Evolutionary conservation across 2,113 vertebrate genomes (phyloP).

Genomic region (Dermatemys mawii): DNA sequence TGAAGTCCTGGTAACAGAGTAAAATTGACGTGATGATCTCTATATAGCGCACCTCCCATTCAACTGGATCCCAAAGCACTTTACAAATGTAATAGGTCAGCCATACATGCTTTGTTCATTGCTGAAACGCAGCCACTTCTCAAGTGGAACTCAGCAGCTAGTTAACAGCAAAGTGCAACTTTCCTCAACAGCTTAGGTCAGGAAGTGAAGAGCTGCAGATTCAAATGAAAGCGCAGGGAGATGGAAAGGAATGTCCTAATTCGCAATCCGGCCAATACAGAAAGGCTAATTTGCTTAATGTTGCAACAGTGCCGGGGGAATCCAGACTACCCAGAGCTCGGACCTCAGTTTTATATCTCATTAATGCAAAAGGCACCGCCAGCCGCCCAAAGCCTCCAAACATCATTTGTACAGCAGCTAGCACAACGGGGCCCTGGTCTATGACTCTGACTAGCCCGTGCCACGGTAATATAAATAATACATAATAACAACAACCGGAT

Average conservation of each 20-base stretch:
- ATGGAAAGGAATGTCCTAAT: not conserved
- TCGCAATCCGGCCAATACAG: not conserved
- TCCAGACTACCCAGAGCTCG: not conserved
- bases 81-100: constrained; percentile 2
- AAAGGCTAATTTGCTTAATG: not conserved
- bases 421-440: not conserved
- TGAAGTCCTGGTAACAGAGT: constrained; percentile 32
- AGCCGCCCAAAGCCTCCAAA: not conserved
- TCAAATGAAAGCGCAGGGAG: constrained; percentile 18
- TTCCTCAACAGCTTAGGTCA: not conserved
- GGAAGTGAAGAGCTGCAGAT: not conserved
- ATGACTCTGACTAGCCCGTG: not conserved
- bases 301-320: rapidly evolving
- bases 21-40: constrained; percentile 59
- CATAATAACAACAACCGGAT: rapidly evolving
- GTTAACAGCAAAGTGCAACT: not conserved
- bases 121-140: not conserved
- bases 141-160: not conserved
- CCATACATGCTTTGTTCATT: not conserved
- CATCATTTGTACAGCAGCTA: not conserved
- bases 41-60: constrained; percentile 54
- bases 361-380: not conserved
- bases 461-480: not conserved
- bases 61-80: constrained; percentile 47
- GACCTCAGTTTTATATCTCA: not conserved